Evolutionary conservation across 2,797 vertebrate species (phyloP), one percentile per base, ranked within the genome.

Genomic region (Aphelocoma californica): DNA sequence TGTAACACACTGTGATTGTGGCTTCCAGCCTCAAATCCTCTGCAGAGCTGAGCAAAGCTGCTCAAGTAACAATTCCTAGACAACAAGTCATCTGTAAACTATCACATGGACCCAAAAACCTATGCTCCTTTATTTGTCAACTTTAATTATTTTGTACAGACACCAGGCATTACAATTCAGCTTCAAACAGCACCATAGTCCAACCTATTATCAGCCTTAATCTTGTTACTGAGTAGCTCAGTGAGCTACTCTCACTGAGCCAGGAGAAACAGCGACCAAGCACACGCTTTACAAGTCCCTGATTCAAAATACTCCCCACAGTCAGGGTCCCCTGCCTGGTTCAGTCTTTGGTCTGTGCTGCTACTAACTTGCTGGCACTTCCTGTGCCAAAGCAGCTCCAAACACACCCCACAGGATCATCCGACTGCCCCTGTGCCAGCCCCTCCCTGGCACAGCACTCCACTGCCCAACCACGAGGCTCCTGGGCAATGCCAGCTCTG

Each of bases 381-480:
- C 34, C 73, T 40, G 12, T 20, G 15, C 29, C 29, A 32, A 31
- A 45, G 9, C 29, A 38, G 24, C 15, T 13, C 23, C 71, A 19
- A 53, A 18, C 65, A 51, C 40, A 53, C 5, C 28, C 56, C 36
- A 17, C 31, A 1, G 8, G 15, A 13, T 9, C 56, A 56, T 14
- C 69, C 4, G 4, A 44, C 34, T 1, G 1, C 34, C 47, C 8
- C 23, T 1, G 1, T 50, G 7, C 23, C 26, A 12, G 36, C 38
- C 74, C 38, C n/a, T 25, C 54, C 61, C 48, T 14, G 69, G 40
- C 44, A 11, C 14, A 36, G 21, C 54, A 23, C 56, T 34, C 34
- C 40, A 7, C 64, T n/a, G 34, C 47, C 71, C 57, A 38, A 1
- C 58, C 77, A 58, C 19, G 3, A 14, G 20, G 38, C 53, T 57